Conservation (phyloP, 1,140 invertebrate species). For the Diabrotica undecimpunctata region DNA sequence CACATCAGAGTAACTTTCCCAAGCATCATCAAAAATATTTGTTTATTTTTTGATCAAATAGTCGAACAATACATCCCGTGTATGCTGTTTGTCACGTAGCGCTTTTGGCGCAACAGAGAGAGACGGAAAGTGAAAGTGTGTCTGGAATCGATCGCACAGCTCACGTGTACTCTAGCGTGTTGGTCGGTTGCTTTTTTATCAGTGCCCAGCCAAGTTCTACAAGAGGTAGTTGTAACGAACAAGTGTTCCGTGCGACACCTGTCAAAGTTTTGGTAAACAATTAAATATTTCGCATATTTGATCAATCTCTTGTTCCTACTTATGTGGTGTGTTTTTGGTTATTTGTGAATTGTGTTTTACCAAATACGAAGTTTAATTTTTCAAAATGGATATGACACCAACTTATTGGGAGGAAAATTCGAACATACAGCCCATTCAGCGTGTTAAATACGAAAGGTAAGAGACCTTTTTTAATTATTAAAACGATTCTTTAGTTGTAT, state of each 20-base stretch:
- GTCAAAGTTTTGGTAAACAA: constrained; percentile 27
- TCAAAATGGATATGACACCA: constrained; percentile 36
- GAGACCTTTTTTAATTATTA: constrained; percentile 7
- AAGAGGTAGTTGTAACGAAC: constrained; percentile 11
- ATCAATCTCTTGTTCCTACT: neutral
- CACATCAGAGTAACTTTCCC: too few relatives aligned
- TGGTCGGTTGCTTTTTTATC: constrained; percentile 25
- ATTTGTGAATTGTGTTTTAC: constrained; percentile 8
- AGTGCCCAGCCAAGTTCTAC: constrained; percentile 31
- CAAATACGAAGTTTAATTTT: constrained; percentile 6
- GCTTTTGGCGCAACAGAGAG: constrained; percentile 10
- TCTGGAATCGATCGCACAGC: constrained; percentile 22
- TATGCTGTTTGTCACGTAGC: constrained; percentile 27
- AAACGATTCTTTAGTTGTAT: neutral
- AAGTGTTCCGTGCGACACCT: constrained; percentile 22
- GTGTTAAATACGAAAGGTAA: constrained; percentile 39
- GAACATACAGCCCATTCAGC: constrained; percentile 34
- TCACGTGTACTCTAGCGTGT: constrained; percentile 42
- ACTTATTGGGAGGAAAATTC: constrained; percentile 38
- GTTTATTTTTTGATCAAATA: too few relatives aligned
- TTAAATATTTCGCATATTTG: neutral
- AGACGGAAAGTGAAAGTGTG: constrained; percentile 24
- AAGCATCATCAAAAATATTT: too few relatives aligned
- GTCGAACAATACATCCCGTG: neutral
- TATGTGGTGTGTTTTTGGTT: neutral